Conservation (phyloP, 2,888 invertebrate species). For the Lasioglossum pauxillum region DNA sequence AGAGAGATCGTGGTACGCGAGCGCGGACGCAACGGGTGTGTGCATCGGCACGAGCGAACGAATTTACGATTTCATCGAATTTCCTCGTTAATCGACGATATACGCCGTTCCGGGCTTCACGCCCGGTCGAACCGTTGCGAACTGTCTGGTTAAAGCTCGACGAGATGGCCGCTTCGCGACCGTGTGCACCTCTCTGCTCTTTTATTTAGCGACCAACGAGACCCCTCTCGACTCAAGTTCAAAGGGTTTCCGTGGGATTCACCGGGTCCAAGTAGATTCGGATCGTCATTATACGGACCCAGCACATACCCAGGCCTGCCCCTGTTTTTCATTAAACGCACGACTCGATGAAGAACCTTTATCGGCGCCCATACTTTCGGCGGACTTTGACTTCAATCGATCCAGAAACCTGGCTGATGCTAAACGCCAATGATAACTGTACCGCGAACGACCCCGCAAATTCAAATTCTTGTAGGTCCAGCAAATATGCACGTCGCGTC, state of each 20-base stretch:
- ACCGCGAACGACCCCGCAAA: neutral
- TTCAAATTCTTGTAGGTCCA: neutral
- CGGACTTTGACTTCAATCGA: neutral
- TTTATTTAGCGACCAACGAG: conserved; percentile 34
- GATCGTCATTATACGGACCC: conserved; percentile 14
- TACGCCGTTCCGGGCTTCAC: conserved; percentile 71
- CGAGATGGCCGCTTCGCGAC: conserved; percentile 56
- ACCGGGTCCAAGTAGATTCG: conserved; percentile 14
- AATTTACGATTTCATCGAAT: conserved; percentile 81
- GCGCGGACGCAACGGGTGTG: conserved; percentile 6
- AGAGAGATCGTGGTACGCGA: neutral
- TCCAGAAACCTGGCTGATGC: neutral
- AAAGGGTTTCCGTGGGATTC: conserved; percentile 27
- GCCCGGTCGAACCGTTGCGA: conserved; percentile 63
- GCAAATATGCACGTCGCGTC: neutral
- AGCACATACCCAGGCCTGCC: neutral
- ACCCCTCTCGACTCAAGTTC: conserved; percentile 41
- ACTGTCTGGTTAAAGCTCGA: conserved; percentile 57
- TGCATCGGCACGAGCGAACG: conserved; percentile 64
- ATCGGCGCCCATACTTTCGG: neutral
- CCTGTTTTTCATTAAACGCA: conserved; percentile 1
- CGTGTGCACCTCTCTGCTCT: conserved; percentile 22
- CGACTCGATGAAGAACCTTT: neutral
- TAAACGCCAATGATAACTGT: neutral
- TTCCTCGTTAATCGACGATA: conserved; percentile 78